A percentile compares a stretch with the other conserved stretches of the same genome.
These are phyloP conservation scores for Seriola quinqueradiata DNA, from an alignment of 2,113 vertebrate genomes.

Conservation along the genomic window DNA sequence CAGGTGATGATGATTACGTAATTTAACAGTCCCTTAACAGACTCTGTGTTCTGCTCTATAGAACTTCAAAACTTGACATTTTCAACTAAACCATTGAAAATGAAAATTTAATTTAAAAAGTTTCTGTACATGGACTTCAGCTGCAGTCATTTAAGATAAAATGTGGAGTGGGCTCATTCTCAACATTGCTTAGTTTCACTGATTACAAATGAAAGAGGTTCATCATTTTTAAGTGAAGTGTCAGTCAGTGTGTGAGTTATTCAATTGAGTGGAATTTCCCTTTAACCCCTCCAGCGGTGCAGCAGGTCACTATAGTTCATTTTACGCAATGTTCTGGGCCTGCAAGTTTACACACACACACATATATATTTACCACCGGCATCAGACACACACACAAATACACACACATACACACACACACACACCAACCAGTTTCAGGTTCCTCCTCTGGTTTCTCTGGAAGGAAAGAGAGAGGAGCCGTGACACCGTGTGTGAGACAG, in stretches of 20 bases:
- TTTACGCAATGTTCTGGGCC: neutral
- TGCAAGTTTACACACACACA: constrained; percentile 36
- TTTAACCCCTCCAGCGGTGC: constrained; percentile 11
- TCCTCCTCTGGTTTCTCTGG: constrained; percentile 60
- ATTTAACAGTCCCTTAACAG: no score
- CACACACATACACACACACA: neutral
- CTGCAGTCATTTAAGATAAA: neutral
- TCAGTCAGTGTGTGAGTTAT: neutral
- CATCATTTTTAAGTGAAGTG: neutral
- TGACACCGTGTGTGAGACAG: neutral
- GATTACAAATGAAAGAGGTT: neutral
- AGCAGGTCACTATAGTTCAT: constrained; percentile 48
- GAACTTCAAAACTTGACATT: neutral
- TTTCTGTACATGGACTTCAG: neutral
- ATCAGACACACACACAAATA: neutral
- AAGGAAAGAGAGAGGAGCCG: constrained; percentile 11
- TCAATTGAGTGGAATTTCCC: neutral
- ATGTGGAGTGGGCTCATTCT: neutral
- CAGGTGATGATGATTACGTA: neutral
- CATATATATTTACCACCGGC: constrained; percentile 24
- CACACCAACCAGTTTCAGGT: constrained; percentile 50
- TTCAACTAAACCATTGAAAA: no score
- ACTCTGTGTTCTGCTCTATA: no score
- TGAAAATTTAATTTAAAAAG: no score
- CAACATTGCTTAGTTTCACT: neutral